phyloP scores from a whole-genome alignment of 2,113 vertebrate species.

The Chionodraco myersi region DNA sequence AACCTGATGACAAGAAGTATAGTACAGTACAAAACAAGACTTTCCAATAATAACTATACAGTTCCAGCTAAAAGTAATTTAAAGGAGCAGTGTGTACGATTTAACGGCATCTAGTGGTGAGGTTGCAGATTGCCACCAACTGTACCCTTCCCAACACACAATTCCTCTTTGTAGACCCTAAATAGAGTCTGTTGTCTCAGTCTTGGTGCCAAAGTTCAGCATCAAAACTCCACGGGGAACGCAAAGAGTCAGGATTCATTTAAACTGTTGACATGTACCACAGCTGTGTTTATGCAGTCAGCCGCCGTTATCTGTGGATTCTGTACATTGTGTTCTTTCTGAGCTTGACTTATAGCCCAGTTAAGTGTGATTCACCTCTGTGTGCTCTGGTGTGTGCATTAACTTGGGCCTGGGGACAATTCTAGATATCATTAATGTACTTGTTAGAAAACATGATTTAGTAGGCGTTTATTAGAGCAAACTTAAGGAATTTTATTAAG shows the following conservation, averaged over 20 bases:
- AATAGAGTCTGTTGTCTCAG: neutral
- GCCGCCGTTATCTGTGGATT: neutral
- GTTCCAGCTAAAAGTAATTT: neutral
- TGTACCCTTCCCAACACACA: no score
- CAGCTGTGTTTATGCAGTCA: neutral
- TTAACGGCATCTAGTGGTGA: no score
- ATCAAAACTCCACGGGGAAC: neutral
- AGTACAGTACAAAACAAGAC: no score
- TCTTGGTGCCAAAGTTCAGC: neutral
- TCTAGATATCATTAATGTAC: neutral
- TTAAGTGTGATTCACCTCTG: neutral
- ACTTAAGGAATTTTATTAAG: neutral
- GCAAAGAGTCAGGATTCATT: neutral
- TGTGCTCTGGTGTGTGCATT: no score
- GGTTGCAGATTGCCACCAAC: no score
- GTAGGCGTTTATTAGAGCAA: neutral
- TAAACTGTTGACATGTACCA: neutral
- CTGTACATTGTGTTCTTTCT: slow-evolving; percentile 49
- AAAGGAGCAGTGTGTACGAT: no score
- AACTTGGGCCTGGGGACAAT: no score
- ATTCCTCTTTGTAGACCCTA: neutral
- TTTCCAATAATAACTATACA: no score
- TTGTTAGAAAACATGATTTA: neutral
- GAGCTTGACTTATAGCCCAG: neutral
- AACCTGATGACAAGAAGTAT: neutral